A percentile compares a stretch with the other conserved stretches of the same genome.
Evolutionary conservation across 2,888 invertebrate species (phyloP).

Genomic region (Argyra leucocephala): DNA sequence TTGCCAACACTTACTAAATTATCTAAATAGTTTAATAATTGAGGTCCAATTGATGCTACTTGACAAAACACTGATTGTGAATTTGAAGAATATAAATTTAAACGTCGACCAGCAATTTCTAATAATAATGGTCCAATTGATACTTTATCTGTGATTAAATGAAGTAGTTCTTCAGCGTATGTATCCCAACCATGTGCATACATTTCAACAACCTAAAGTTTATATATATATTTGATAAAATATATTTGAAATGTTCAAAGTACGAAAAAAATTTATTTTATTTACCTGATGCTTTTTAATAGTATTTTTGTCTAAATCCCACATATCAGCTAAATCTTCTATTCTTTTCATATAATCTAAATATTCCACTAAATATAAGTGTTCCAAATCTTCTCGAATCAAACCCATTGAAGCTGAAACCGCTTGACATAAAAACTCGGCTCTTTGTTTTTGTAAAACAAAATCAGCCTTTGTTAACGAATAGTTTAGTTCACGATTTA

Average conservation of each 20-base stretch:
- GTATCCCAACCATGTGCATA: conserved; percentile 55
- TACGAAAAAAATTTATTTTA: conserved; percentile 30
- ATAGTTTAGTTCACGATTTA: conserved; percentile 48
- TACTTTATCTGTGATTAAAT: conserved; percentile 58
- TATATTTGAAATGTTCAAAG: neutral
- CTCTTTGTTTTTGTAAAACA: conserved; percentile 56
- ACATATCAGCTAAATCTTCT: conserved; percentile 59
- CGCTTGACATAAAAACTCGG: conserved; percentile 63
- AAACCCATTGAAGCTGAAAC: conserved; percentile 66
- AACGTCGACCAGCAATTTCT: conserved; percentile 69
- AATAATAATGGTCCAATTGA: conserved; percentile 61
- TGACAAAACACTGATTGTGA: conserved; percentile 53
- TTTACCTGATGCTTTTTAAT: conserved; percentile 69
- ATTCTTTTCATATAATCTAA: conserved; percentile 65
- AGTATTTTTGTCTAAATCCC: conserved; percentile 65
- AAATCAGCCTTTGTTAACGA: conserved; percentile 57
- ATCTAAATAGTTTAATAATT: conserved; percentile 66
- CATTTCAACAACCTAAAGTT: conserved; percentile 48
- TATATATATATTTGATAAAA: neutral
- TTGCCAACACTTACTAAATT: conserved; percentile 47
- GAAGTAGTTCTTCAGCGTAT: conserved; percentile 53
- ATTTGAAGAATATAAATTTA: conserved; percentile 56
- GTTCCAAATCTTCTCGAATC: conserved; percentile 53
- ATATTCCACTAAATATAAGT: conserved; percentile 46
- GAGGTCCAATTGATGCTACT: conserved; percentile 67